Base-by-base conservation (phyloP, 2,888 invertebrate genomes). In the Latrodectus elegans region DNA sequence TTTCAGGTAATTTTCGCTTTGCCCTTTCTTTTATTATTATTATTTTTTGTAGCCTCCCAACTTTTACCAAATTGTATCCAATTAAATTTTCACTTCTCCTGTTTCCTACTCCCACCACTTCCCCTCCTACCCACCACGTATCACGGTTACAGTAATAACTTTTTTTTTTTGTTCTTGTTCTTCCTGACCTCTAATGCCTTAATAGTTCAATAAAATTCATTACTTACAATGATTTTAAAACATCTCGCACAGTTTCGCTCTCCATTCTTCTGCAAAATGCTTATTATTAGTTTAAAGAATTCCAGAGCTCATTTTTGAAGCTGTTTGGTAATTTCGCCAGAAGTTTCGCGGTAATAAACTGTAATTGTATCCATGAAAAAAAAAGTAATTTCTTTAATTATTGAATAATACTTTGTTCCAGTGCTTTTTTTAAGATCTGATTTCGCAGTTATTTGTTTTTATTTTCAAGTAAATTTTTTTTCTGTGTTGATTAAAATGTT, bases 181-280 rank as follows among this genome's bases (percentile, higher is more conserved):
- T 67, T 52, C 76, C 38, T 77, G 86, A 87, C 86, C 86, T 77
- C 72, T 81, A 82, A 87, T 87, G 86, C 77, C 81, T 81, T 87
- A 87, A 87, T 87, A 87, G 86, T 87, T 87, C 86, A 87, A 77
- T 87, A 87, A 81, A 87, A 81, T 87, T 87, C 86, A 87, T 87
- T 87, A 87, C 86, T 87, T 73, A 77, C 77, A 65, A 72, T 55
- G 86, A 77, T 67, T 85, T 73, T 77, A 70, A 53, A 49, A 65
- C 67, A 26, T 11, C 51, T 49, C 49, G 60, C 52, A 38, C 65
- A 73, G 68, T 84, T 78, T 72, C 65, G 8, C 53, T 60, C 38
- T 26, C 14, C 64, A 38, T 38, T n/a, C 60, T 60, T 55, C n/a
- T n/a, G 49, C 22, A 17, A n/a, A 26, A 26, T 55, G 52, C 17